Evolutionary conservation across 64 coral and sea anemone genomes (phyloP).

Genomic region (Pocillopora damicornis): DNA sequence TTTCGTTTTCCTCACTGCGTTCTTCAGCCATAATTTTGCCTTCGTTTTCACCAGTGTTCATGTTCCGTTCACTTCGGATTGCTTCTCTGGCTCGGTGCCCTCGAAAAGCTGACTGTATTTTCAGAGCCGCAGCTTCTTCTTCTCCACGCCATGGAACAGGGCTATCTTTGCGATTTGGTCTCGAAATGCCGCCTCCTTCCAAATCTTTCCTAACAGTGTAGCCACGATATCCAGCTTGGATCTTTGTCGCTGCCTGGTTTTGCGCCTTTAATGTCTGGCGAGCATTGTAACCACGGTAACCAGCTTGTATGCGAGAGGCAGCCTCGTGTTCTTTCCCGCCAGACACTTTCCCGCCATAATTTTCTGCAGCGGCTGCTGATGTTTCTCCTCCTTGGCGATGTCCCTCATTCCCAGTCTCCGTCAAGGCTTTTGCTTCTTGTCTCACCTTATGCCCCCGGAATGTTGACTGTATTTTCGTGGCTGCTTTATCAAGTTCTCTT

Average conservation of each 20-base stretch:
- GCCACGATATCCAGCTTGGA: slow-evolving; percentile 73
- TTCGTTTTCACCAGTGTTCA: not conserved
- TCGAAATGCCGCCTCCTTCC: not conserved
- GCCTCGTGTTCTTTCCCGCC: slow-evolving; percentile 18
- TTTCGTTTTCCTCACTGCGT: not conserved
- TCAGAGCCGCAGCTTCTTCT: slow-evolving; percentile 23
- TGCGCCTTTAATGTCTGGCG: slow-evolving; percentile 41
- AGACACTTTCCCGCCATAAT: slow-evolving; percentile 1
- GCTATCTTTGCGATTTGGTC: not conserved
- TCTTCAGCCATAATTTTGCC: not conserved
- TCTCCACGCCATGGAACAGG: not conserved
- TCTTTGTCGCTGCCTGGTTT: slow-evolving; percentile 43
- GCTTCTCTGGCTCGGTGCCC: slow-evolving; percentile 20
- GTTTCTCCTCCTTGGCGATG: not conserved
- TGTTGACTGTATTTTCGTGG: slow-evolving; percentile 56
- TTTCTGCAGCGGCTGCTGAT: not conserved
- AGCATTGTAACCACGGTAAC: slow-evolving; percentile 59
- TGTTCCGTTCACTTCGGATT: not conserved
- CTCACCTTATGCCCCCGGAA: slow-evolving; percentile 45
- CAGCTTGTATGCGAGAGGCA: slow-evolving; percentile 60
- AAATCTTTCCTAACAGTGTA: slow-evolving; percentile 39
- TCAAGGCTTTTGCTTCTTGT: not conserved
- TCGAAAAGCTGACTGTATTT: slow-evolving; percentile 25
- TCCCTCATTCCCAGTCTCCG: not conserved
- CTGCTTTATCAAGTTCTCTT: slow-evolving; percentile 35